Evolutionary conservation across 2,797 vertebrate genomes (phyloP).

Genomic region (Sciurus vulgaris): DNA sequence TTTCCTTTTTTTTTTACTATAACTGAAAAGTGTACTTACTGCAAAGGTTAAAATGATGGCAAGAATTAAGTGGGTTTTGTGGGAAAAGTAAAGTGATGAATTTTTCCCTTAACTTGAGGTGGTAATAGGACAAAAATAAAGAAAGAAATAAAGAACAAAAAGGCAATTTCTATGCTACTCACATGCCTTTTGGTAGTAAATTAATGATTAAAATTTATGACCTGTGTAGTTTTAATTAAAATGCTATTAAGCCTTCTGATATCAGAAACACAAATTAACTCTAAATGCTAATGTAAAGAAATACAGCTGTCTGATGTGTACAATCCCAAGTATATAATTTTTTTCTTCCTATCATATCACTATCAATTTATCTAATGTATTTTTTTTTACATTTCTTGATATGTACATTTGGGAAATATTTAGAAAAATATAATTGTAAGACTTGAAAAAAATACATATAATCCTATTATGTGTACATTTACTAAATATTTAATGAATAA

Average conservation of each 20-base stretch:
- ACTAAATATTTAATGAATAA: conserved; percentile 13
- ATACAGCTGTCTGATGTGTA: neutral
- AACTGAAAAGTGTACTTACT: neutral
- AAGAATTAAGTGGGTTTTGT: conserved; percentile 17
- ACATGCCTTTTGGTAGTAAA: conserved; percentile 63
- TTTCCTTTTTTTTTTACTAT: neutral
- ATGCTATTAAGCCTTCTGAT: conserved; percentile 63
- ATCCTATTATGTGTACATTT: neutral
- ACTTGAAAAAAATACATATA: neutral
- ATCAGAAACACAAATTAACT: conserved; percentile 67
- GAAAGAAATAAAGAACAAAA: neutral
- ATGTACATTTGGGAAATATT: neutral
- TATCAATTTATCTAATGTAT: neutral
- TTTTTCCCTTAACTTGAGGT: neutral
- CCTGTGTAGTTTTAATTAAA: conserved; percentile 76
- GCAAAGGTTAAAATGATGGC: neutral
- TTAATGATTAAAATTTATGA: conserved; percentile 77
- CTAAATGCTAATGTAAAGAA: conserved; percentile 46
- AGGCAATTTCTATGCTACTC: neutral
- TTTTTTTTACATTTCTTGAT: conserved; percentile 3
- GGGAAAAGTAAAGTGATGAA: conserved; percentile 44
- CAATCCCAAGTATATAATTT: neutral
- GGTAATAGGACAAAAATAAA: neutral
- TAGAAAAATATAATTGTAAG: neutral
- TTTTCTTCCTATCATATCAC: neutral